Conservation (phyloP, 1,140 invertebrate genomes). For the Adoxophyes honmai region DNA sequence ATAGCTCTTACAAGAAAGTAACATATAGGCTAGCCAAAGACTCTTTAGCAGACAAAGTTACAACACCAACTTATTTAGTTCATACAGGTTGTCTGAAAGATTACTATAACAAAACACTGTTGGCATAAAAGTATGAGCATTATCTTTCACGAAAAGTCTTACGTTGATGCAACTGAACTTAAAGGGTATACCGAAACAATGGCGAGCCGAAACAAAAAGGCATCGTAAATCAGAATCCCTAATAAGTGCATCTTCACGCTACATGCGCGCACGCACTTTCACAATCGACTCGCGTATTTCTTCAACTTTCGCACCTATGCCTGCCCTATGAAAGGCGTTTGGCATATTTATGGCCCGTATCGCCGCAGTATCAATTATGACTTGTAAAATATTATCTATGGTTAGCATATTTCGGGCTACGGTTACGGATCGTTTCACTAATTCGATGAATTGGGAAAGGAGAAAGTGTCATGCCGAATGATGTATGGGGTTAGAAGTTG, state of each 20-base stretch:
- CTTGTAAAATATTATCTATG: slow-evolving; percentile 14
- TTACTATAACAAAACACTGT: too few species aligned
- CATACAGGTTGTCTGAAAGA: too few species aligned
- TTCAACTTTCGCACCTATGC: slow-evolving; percentile 24
- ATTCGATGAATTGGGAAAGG: slow-evolving; percentile 20
- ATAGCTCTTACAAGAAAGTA: too few species aligned
- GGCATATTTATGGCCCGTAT: slow-evolving; percentile 52
- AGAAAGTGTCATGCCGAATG: slow-evolving; percentile 6
- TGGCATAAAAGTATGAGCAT: too few species aligned
- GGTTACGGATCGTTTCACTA: slow-evolving; percentile 30
- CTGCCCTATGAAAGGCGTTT: slow-evolving; percentile 39
- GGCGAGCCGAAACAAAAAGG: slow-evolving; percentile 22
- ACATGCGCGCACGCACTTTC: slow-evolving; percentile 21
- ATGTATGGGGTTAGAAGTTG: not conserved
- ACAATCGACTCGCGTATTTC: slow-evolving; percentile 34
- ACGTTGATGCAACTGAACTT: too few species aligned
- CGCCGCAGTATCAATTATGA: slow-evolving; percentile 40
- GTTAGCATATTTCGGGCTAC: slow-evolving; percentile 27
- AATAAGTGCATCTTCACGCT: slow-evolving; percentile 22
- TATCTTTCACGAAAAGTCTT: too few species aligned
- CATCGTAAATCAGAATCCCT: slow-evolving; percentile 23
- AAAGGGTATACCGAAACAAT: too few species aligned
- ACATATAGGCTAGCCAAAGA: too few species aligned
- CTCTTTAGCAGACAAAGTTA: too few species aligned
- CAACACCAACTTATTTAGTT: too few species aligned